Evolutionary conservation across 2,797 vertebrate genomes (phyloP).

Genomic region (Chloroceryle amazona): DNA sequence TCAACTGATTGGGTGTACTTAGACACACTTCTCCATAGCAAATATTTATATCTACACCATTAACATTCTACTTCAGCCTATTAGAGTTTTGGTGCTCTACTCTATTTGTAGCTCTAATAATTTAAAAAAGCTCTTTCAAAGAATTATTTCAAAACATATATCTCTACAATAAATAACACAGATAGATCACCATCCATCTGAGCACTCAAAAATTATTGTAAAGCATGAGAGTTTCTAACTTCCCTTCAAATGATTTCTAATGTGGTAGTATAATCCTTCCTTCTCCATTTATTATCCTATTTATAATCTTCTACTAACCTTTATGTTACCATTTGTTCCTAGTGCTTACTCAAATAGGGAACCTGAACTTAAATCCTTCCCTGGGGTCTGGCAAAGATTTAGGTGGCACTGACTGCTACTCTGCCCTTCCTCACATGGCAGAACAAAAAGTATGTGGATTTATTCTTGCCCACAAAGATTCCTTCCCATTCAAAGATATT

Average conservation of each 20-base stretch:
- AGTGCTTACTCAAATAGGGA: constrained; percentile 61
- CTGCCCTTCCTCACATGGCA: constrained; percentile 71
- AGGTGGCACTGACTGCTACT: constrained; percentile 63
- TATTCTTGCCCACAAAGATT: constrained; percentile 74
- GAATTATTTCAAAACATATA: constrained; percentile 57
- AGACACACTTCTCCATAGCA: constrained; percentile 5
- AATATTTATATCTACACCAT: constrained; percentile 53
- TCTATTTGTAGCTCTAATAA: constrained; percentile 33
- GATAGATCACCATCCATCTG: constrained; percentile 60
- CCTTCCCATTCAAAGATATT: constrained; percentile 76
- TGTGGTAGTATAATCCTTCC: constrained; percentile 65
- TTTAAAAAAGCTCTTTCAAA: constrained; percentile 25
- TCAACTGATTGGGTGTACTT: not conserved
- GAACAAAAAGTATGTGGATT: constrained; percentile 70
- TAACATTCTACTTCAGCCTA: constrained; percentile 51
- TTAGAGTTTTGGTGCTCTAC: constrained; percentile 34
- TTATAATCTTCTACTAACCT: constrained; percentile 67
- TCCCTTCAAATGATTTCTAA: constrained; percentile 70
- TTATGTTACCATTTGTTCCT: constrained; percentile 67
- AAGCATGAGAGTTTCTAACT: constrained; percentile 66
- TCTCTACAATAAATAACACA: constrained; percentile 58
- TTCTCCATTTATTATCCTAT: constrained; percentile 66
- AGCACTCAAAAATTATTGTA: constrained; percentile 68
- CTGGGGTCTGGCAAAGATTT: constrained; percentile 76
- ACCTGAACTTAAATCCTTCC: constrained; percentile 72